phyloP scores from a whole-genome alignment of 2,113 vertebrate genomes.

The Festucalex cinctus region DNA sequence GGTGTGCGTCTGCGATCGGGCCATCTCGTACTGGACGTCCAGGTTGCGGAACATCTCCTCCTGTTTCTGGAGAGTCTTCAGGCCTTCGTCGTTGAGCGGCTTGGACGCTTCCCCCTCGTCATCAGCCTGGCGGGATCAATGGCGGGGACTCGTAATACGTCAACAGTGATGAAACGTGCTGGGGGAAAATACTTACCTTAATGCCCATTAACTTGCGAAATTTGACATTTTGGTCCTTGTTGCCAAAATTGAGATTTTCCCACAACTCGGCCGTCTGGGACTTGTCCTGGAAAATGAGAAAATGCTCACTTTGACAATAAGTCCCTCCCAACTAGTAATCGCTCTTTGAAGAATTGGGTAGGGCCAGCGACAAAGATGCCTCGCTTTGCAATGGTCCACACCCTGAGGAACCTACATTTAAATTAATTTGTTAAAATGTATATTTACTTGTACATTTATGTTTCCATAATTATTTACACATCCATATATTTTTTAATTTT shows the following conservation, averaged over 20 bases:
- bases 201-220: conserved; percentile 99
- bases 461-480: no score
- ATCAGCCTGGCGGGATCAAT: conserved; percentile 70
- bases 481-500: no score
- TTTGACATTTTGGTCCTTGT: conserved; percentile 99
- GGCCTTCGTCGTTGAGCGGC: conserved; percentile 85
- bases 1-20: conserved; percentile 95
- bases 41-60: conserved; percentile 97
- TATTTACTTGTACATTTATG: no score
- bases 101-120: conserved; percentile 82
- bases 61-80: conserved; percentile 94
- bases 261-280: conserved; percentile 96
- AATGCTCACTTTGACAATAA: no score
- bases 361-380: no score
- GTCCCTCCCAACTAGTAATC: no score
- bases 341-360: no score
- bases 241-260: conserved; percentile 98
- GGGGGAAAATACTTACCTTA: conserved; percentile 76
- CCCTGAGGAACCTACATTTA: no score
- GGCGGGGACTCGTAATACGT: not conserved
- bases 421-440: no score
- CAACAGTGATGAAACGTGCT: not conserved
- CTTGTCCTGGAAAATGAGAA: conserved; percentile 80
- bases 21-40: conserved; percentile 98
- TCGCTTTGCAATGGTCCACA: no score